Percentiles rank a stretch among this genome's conserved stretches.
phyloP scores from a whole-genome alignment of 2,797 vertebrate genomes.

The Siniperca obscura region DNA sequence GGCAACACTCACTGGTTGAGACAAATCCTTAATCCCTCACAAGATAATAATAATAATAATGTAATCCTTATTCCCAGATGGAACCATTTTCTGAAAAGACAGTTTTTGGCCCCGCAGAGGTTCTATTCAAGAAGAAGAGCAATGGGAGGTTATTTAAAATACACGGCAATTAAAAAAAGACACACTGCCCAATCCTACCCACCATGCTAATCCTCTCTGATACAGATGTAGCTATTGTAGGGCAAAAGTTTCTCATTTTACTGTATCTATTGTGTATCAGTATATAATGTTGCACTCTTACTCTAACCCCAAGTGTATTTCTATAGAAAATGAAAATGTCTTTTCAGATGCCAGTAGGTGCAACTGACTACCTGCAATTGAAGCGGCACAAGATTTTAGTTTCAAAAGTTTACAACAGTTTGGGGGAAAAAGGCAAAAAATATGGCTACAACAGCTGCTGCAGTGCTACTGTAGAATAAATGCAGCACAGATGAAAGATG shows the following conservation, averaged over 20 bases:
- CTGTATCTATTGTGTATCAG: conserved; percentile 60
- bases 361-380: conserved; percentile 39
- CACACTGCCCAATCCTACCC: conserved; percentile 66
- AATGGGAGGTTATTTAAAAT: conserved; percentile 79
- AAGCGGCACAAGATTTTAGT: conserved; percentile 46
- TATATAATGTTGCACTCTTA: conserved; percentile 31
- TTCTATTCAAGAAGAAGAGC: conserved; percentile 76
- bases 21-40: conserved; percentile 87
- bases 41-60: conserved; percentile 87
- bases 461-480: conserved; percentile 60
- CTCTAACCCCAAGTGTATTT: conserved; percentile 44
- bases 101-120: conserved; percentile 68
- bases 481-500: conserved; percentile 72
- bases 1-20: conserved; percentile 77
- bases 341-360: conserved; percentile 54
- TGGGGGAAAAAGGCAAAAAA: background rate
- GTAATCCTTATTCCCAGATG: conserved; percentile 86
- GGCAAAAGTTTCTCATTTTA: conserved; percentile 56
- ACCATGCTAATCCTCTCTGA: conserved; percentile 72
- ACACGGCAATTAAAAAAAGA: conserved; percentile 81
- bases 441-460: conserved; percentile 70
- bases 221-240: conserved; percentile 65
- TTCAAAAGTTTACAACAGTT: conserved; percentile 57
- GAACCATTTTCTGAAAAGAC: conserved; percentile 77
- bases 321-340: conserved; percentile 53